A percentile compares a stretch with the other conserved stretches of the same genome.
Evolutionary conservation across 1,140 invertebrate species (phyloP).

Genomic region (Drosophila suzukii): DNA sequence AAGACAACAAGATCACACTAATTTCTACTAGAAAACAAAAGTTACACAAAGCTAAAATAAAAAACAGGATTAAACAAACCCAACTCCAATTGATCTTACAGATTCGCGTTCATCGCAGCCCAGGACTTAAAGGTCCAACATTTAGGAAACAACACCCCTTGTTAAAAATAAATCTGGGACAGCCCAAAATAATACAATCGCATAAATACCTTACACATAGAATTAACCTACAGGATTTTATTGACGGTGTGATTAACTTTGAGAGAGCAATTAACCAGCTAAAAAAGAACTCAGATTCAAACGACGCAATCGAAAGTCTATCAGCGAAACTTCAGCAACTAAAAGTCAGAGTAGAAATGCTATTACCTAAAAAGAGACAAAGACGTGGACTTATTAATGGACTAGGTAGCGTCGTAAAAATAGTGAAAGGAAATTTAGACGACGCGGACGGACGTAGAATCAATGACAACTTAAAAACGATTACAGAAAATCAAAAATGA

Average conservation of each 20-base stretch:
- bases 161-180: slow-evolving; percentile 1
- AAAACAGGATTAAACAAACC: slow-evolving; percentile 5
- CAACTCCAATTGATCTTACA: slow-evolving; percentile 10
- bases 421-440: slow-evolving; percentile 4
- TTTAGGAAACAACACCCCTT: slow-evolving; percentile 3
- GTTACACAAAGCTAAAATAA: slow-evolving; percentile 15
- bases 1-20: not conserved
- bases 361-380: not conserved
- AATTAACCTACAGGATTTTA: slow-evolving; percentile 6
- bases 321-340: not conserved
- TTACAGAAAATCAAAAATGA: not conserved
- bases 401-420: not conserved
- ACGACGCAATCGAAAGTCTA: not conserved
- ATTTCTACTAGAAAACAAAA: slow-evolving; percentile 2
- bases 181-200: not conserved
- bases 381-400: slow-evolving; percentile 1
- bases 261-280: too few relatives aligned
- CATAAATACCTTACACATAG: slow-evolving; percentile 6
- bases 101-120: slow-evolving; percentile 3
- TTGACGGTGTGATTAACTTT: slow-evolving; percentile 4
- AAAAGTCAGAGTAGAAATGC: slow-evolving; percentile 1
- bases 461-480: not conserved
- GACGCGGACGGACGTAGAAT: not conserved
- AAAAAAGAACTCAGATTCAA: not conserved
- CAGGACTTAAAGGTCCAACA: slow-evolving; percentile 11